These are phyloP conservation scores for Dreissena polymorpha DNA, from an alignment of 1,140 invertebrate species.

Conservation along the genomic window DNA sequence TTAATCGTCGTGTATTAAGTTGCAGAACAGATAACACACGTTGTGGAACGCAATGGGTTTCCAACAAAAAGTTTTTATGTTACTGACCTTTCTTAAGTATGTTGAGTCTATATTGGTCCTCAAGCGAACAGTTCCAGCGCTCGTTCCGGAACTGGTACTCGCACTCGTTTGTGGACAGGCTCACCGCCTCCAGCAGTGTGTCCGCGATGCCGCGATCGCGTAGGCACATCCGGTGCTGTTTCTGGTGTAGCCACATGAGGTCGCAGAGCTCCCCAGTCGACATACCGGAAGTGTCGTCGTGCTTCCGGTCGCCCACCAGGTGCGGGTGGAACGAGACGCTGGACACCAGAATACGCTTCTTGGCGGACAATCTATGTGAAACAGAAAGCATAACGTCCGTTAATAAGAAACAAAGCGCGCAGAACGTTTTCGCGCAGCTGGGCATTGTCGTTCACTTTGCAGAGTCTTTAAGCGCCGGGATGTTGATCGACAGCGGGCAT, in stretches of 20 bases:
- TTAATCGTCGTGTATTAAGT: too few relatives aligned
- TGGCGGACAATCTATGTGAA: conserved; percentile 43
- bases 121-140: conserved; percentile 78
- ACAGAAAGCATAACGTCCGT: conserved; percentile 7
- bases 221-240: conserved; percentile 68
- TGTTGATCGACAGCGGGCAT: too few relatives aligned
- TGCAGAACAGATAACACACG: too few relatives aligned
- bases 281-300: background rate
- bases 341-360: conserved; percentile 37
- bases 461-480: too few relatives aligned
- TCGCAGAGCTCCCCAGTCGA: conserved; percentile 64
- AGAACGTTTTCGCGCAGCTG: too few relatives aligned
- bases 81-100: conserved; percentile 68
- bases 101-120: conserved; percentile 64
- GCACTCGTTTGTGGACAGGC: conserved; percentile 74
- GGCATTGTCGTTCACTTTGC: too few relatives aligned
- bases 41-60: too few relatives aligned
- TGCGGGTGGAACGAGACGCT: conserved; percentile 33
- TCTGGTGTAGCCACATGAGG: conserved; percentile 63
- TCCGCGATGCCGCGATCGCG: conserved; percentile 64
- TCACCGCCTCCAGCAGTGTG: conserved; percentile 64
- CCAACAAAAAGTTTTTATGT: background rate
- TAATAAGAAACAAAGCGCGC: too few relatives aligned
- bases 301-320: background rate
- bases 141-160: conserved; percentile 75